Evolutionary conservation across 2,888 invertebrate species (phyloP).

Genomic region (Orchesellides sinensis): DNA sequence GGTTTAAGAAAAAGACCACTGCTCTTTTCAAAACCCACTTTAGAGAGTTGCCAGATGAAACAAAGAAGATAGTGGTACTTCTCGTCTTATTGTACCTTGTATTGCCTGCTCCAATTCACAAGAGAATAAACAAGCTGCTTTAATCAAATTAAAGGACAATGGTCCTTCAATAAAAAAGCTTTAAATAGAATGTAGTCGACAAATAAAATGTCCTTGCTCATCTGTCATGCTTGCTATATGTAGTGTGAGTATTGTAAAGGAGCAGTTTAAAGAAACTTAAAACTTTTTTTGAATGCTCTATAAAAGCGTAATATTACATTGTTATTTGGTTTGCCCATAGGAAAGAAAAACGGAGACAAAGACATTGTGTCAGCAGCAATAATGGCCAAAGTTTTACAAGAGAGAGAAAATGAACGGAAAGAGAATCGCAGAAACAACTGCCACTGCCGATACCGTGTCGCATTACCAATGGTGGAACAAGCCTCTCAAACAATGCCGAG

Average conservation of each 20-base stretch:
- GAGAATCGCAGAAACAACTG: slow-evolving; percentile 72
- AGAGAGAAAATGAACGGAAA: slow-evolving; percentile 86
- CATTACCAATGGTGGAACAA: slow-evolving; percentile 68
- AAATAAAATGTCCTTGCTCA: neutral
- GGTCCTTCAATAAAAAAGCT: slow-evolving; percentile 7
- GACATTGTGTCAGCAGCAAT: slow-evolving; percentile 91
- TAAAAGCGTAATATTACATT: neutral
- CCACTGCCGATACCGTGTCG: slow-evolving; percentile 70
- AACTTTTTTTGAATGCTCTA: neutral
- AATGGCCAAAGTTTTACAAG: slow-evolving; percentile 94
- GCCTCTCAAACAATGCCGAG: slow-evolving; percentile 71
- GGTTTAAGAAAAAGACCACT: too few relatives aligned
- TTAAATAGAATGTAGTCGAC: neutral
- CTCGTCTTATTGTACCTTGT: too few relatives aligned
- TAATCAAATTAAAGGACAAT: slow-evolving; percentile 41
- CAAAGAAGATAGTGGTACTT: too few relatives aligned
- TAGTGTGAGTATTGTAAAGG: too few relatives aligned
- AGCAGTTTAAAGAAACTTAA: too few relatives aligned
- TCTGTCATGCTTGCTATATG: too few relatives aligned
- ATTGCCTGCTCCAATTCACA: neutral
- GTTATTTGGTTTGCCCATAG: slow-evolving; percentile 48
- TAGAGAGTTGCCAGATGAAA: too few relatives aligned
- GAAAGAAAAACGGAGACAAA: slow-evolving; percentile 76
- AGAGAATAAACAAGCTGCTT: slow-evolving; percentile 4
- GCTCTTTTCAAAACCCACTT: too few relatives aligned